A percentile compares a stretch with the other conserved stretches of the same genome.
Evolutionary conservation across 2,113 vertebrate genomes (phyloP).

Genomic region (Macroglossus sobrinus): DNA sequence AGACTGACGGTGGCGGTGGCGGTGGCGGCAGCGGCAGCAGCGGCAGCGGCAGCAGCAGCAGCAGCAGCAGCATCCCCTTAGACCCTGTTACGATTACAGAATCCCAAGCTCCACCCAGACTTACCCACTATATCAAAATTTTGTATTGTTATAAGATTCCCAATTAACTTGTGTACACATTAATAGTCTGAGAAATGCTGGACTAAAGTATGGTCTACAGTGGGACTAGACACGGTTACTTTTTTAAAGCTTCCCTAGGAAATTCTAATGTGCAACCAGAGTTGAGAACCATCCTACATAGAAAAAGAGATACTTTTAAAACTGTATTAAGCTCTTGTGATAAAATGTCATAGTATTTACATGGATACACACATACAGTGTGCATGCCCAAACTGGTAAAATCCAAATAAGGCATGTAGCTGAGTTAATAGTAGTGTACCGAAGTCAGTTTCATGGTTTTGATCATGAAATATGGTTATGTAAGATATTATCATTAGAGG

Average conservation of each 20-base stretch:
- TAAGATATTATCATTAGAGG: neutral
- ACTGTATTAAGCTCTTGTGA: neutral
- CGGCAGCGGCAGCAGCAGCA: neutral
- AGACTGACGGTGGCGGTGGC: neutral
- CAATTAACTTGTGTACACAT: neutral
- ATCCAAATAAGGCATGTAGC: neutral
- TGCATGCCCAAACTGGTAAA: neutral
- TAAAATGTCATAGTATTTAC: neutral
- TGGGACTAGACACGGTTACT: neutral
- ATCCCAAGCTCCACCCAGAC: neutral
- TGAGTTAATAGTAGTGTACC: neutral
- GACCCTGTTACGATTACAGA: neutral
- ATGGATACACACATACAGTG: neutral
- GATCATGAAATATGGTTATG: neutral
- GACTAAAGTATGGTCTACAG: neutral
- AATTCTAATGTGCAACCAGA: neutral
- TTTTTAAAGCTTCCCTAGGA: neutral
- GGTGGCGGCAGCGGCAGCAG: neutral
- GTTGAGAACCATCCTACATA: neutral
- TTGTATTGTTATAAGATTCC: neutral
- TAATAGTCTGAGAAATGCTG: neutral
- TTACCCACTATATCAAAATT: neutral
- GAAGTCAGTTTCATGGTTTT: constrained; percentile 11
- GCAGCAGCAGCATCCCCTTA: neutral
- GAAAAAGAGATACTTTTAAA: constrained; percentile 9